These are phyloP conservation scores for Pyrgus malvae DNA, from an alignment of 2,888 invertebrate species.

Conservation along the genomic window DNA sequence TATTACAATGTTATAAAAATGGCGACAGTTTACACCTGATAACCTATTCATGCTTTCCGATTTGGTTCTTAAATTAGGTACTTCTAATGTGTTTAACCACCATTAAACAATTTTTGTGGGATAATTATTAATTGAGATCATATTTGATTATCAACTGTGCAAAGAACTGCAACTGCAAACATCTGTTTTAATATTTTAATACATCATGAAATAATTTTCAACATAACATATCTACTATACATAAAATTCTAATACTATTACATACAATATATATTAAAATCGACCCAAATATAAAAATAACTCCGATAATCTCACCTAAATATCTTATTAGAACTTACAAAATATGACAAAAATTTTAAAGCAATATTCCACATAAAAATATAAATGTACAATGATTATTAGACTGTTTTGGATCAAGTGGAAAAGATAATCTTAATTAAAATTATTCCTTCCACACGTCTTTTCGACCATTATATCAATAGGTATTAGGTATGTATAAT, in stretches of 20 bases:
- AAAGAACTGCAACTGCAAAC: slow-evolving; percentile 35
- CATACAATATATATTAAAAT: slow-evolving; percentile 23
- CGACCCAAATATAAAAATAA: slow-evolving; percentile 70
- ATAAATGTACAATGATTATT: not conserved
- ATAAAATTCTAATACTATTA: slow-evolving; percentile 37
- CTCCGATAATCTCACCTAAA: slow-evolving; percentile 70
- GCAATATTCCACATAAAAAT: slow-evolving; percentile 21
- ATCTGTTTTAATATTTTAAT: slow-evolving; percentile 29
- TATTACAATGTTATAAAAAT: slow-evolving; percentile 70
- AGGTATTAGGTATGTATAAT: too few relatives aligned
- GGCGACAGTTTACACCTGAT: slow-evolving; percentile 44
- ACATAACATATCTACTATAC: slow-evolving; percentile 28
- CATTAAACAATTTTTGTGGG: slow-evolving; percentile 41
- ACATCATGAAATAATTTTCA: slow-evolving; percentile 12
- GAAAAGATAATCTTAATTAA: too few relatives aligned
- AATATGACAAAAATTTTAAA: slow-evolving; percentile 38
- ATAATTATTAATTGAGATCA: slow-evolving; percentile 42
- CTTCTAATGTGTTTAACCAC: slow-evolving; percentile 22
- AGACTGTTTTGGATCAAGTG: not conserved
- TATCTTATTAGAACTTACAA: slow-evolving; percentile 47
- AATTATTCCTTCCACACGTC: too few relatives aligned
- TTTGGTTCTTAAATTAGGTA: slow-evolving; percentile 20
- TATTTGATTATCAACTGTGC: slow-evolving; percentile 35
- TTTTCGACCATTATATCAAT: too few relatives aligned
- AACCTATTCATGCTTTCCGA: slow-evolving; percentile 21